Evolutionary conservation across 2,888 invertebrate genomes (phyloP).

Genomic region (Alcis repandata): DNA sequence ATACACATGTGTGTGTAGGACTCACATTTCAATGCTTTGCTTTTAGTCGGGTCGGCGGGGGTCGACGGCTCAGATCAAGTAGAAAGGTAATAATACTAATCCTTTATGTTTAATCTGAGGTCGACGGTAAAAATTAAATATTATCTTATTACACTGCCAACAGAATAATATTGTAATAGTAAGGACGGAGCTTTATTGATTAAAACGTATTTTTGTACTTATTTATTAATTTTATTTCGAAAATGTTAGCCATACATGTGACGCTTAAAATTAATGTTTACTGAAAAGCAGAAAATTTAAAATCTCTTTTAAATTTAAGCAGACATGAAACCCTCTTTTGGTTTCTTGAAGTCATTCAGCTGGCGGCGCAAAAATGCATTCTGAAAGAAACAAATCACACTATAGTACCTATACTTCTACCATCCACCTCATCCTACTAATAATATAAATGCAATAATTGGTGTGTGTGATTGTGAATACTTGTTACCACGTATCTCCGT

Average conservation of each 20-base stretch:
- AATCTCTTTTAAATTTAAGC: conserved; percentile 58
- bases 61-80: no score
- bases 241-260: background rate
- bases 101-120: no score
- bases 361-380: conserved; percentile 69
- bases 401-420: no score
- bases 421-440: no score
- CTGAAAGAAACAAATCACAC: conserved; percentile 61
- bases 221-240: background rate
- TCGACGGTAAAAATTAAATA: no score
- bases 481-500: no score
- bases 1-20: no score
- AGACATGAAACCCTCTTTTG: conserved; percentile 67
- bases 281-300: background rate
- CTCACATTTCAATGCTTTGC: background rate
- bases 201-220: conserved; percentile 8
- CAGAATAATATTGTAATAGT: background rate
- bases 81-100: no score
- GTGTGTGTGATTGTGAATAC: no score
- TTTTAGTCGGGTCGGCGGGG: background rate
- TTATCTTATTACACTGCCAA: no score
- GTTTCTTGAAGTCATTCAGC: conserved; percentile 65
- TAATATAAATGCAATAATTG: no score
- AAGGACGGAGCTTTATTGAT: background rate
- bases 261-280: background rate